A percentile compares a stretch with the other conserved stretches of the same genome.
Conservation (phyloP, 2,797 vertebrate species). For the Sebastes wilsoni region DNA sequence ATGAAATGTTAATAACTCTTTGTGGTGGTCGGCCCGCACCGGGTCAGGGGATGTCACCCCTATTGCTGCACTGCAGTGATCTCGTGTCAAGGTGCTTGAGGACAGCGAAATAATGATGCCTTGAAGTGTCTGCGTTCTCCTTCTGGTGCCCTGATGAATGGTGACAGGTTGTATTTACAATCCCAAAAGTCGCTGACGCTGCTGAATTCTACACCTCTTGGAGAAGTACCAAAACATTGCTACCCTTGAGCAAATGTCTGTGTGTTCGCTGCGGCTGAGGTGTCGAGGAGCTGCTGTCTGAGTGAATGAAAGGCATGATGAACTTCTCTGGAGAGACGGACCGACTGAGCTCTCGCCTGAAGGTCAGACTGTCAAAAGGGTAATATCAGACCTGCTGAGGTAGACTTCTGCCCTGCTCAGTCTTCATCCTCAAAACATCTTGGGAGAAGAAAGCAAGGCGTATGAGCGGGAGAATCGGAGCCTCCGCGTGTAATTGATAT, state of each 20-base stretch:
- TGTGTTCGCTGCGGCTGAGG: slow-evolving; percentile 14
- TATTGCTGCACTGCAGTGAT: slow-evolving; percentile 48
- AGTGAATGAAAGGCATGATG: slow-evolving; percentile 35
- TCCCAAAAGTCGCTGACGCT: slow-evolving; percentile 71
- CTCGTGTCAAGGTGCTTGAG: slow-evolving; percentile 35
- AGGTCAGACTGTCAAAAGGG: slow-evolving; percentile 57
- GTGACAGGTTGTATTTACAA: slow-evolving; percentile 76
- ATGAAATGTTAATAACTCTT: slow-evolving; percentile 46
- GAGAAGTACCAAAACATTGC: slow-evolving; percentile 55
- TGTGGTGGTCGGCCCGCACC: slow-evolving; percentile 1
- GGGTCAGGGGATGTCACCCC: slow-evolving; percentile 13
- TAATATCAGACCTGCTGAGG: slow-evolving; percentile 41
- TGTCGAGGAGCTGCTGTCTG: slow-evolving; percentile 29
- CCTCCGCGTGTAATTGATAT: slow-evolving; percentile 5
- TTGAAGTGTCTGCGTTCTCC: slow-evolving; percentile 63
- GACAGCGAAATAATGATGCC: slow-evolving; percentile 64
- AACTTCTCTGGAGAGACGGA: slow-evolving; percentile 42
- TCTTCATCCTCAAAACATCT: slow-evolving; percentile 21
- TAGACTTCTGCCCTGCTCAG: slow-evolving; percentile 5
- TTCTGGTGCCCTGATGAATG: slow-evolving; percentile 65
- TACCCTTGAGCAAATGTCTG: slow-evolving; percentile 54
- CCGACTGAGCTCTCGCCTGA: slow-evolving; percentile 45
- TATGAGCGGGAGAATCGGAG: slow-evolving; percentile 4
- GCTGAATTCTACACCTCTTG: slow-evolving; percentile 51
- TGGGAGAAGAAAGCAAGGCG: background rate